These are phyloP conservation scores for Percopsis transmontana DNA, from an alignment of 2,113 vertebrate genomes.

Conservation along the genomic window DNA sequence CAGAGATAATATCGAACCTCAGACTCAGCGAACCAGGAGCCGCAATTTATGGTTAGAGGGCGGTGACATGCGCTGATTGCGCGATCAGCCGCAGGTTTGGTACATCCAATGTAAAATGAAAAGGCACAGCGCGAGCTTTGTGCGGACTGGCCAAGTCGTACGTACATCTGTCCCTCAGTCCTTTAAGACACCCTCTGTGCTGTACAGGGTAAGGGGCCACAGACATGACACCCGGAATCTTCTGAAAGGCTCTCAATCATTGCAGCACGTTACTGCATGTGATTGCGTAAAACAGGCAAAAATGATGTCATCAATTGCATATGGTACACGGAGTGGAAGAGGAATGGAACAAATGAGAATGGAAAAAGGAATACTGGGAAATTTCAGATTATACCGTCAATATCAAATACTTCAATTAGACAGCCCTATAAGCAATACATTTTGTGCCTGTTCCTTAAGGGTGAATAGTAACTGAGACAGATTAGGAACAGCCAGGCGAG, in stretches of 20 bases:
- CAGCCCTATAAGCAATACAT: constrained; percentile 24
- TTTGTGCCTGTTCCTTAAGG: constrained; percentile 15
- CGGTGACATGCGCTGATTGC: too few species aligned
- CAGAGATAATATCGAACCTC: too few species aligned
- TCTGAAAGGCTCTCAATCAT: neutral
- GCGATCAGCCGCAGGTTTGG: too few species aligned
- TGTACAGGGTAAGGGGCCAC: neutral
- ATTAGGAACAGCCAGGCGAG: constrained; percentile 46
- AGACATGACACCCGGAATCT: neutral
- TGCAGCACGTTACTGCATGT: neutral
- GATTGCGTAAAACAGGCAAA: neutral
- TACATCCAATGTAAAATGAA: too few species aligned
- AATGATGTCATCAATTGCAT: neutral
- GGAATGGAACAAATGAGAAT: neutral
- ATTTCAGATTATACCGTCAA: neutral
- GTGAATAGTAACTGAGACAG: constrained; percentile 30
- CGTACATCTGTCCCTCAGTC: too few species aligned
- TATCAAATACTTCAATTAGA: constrained; percentile 15
- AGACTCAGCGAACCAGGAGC: too few species aligned
- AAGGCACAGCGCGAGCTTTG: too few species aligned
- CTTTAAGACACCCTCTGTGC: neutral
- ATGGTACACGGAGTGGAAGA: neutral
- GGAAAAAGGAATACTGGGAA: neutral
- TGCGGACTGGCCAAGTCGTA: too few species aligned
- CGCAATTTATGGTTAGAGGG: too few species aligned